Conservation (phyloP, 1,140 invertebrate genomes). For the Lycorma delicatula region DNA sequence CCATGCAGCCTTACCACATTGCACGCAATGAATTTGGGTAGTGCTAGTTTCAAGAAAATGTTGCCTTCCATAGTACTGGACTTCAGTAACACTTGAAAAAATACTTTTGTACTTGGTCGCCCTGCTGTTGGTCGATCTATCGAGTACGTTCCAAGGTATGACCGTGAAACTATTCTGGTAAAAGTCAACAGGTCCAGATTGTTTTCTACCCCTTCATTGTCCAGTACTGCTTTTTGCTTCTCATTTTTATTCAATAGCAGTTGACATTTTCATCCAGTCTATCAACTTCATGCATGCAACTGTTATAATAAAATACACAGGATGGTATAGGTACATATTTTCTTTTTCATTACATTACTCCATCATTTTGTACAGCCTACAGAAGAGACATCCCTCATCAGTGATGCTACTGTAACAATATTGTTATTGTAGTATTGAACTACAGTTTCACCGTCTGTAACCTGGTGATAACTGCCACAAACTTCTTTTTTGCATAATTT, state of each 20-base stretch:
- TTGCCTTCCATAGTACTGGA: no score
- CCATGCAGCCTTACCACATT: no score
- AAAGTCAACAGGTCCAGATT: no score
- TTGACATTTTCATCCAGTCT: constrained; percentile 35
- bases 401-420: constrained; percentile 8
- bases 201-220: no score
- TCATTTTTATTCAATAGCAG: constrained; percentile 32
- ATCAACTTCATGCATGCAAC: constrained; percentile 28
- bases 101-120: no score
- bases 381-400: constrained; percentile 4
- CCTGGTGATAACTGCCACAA: constrained; percentile 8
- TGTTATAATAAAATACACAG: constrained; percentile 12
- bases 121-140: no score
- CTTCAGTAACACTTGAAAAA: no score
- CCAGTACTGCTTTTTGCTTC: constrained; percentile 35
- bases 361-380: constrained; percentile 5
- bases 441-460: constrained; percentile 1
- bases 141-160: no score
- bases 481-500: constrained; percentile 21
- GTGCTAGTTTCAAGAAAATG: no score
- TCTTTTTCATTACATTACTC: constrained; percentile 9
- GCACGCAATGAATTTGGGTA: no score
- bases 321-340: constrained; percentile 5
- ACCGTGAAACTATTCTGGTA: no score
- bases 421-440: constrained; percentile 14